Percentiles rank a stretch among this genome's conserved stretches.
Conservation (phyloP, 2,113 vertebrate species). For the Atractosteus spatula region DNA sequence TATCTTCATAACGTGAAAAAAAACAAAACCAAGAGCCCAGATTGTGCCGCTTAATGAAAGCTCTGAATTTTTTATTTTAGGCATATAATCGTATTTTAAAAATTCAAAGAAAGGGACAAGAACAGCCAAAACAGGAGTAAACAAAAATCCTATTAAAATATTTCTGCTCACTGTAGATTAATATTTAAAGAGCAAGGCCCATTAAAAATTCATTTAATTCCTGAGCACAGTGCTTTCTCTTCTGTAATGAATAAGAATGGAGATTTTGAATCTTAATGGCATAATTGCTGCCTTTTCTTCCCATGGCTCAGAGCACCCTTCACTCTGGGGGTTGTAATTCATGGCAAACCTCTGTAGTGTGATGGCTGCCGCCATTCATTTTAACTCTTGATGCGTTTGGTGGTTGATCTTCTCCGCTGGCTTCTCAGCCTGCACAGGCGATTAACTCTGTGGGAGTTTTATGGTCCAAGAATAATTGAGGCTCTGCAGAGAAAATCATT, state of each 20-base stretch:
- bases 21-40: no score
- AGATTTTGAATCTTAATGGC: neutral
- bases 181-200: neutral
- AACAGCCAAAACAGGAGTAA: neutral
- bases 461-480: neutral
- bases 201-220: constrained; percentile 1
- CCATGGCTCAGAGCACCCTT: neutral
- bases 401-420: neutral
- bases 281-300: neutral
- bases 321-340: neutral
- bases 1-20: no score
- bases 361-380: neutral
- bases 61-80: no score
- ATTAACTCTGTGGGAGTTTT: neutral
- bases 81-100: neutral
- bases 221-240: neutral
- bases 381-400: neutral
- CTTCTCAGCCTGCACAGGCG: neutral
- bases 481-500: neutral
- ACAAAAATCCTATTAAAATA: neutral
- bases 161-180: neutral
- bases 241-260: neutral
- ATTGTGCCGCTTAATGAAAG: no score
- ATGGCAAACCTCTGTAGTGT: neutral
- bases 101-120: neutral